Evolutionary conservation across 1,140 invertebrate species (phyloP), one percentile per base, ranked within the genome.

Genomic region (Mylabris phalerata): DNA sequence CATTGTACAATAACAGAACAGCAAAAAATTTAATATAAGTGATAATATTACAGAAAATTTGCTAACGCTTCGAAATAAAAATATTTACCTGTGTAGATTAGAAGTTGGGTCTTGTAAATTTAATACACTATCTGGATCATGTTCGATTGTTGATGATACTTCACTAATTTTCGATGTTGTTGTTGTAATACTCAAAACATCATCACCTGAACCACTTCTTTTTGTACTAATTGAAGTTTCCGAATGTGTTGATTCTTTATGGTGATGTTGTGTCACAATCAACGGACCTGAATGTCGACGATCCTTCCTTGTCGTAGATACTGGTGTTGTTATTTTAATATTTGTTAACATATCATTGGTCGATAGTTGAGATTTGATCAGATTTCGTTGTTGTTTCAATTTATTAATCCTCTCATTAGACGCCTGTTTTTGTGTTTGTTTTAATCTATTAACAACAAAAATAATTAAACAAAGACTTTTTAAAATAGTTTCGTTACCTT

Each of bases 361-460:
- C 4, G 64, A 62, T 27, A 74, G 50, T 49, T 73, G 67, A 4
- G 64, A 58, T 57, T 73, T 73, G 10, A 74, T 73, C 32, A 67
- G 43, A 55, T 68, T 70, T 25, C 67, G 59, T 49, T 74, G 69
- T 47, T 69, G 61, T 54, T 67, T 69, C 25, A 74, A 60, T 11
- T 63, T 55, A 10, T 42, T 65, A 57, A 73, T 74, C 2, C 73
- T 56, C 46, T 72, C 67, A 11, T 68, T 67, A 1, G 71, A 72
- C 4, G 67, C 64, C 45, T 67, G 64, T 57, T 73, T 74, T 61
- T 74, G 73, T 61, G 68, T 67, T 66, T 73, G 68, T 57, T 73
- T 73, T 51, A 74, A 57, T 58, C 68, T 71, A 43, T 42, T 57
- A 19, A 58, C 45, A 50, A 48, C 13, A 48, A 42, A 19, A 24